phyloP scores from a whole-genome alignment of 2,888 invertebrate species.

The Lacanobia oleracea region DNA sequence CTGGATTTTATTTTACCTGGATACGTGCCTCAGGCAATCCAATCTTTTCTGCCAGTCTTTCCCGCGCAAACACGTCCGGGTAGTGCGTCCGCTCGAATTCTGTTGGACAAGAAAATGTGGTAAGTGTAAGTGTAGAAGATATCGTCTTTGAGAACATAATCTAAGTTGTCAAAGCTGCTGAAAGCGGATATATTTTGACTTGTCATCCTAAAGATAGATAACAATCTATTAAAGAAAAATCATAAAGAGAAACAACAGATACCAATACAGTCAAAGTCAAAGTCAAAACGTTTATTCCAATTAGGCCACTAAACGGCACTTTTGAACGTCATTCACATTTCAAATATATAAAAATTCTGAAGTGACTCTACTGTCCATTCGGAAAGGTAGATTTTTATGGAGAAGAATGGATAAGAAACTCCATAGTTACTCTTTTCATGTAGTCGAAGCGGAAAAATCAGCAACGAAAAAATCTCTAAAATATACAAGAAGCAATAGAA shows the following conservation, averaged over 20 bases:
- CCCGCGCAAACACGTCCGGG: constrained; percentile 99
- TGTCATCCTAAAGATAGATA: neutral
- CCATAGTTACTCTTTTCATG: too few species aligned
- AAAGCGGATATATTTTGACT: neutral
- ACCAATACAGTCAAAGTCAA: too few species aligned
- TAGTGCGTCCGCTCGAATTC: constrained; percentile 99
- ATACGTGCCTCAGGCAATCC: constrained; percentile 99
- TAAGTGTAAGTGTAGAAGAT: neutral
- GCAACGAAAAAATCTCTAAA: neutral
- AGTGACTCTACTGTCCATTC: too few species aligned
- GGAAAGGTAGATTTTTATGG: too few species aligned
- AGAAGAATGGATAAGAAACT: too few species aligned
- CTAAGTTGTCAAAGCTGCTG: neutral
- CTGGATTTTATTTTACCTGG: constrained; percentile 96
- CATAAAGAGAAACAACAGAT: neutral
- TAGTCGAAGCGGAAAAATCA: neutral
- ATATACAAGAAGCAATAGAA: neutral
- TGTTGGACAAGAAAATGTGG: constrained; percentile 78
- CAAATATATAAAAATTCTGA: too few species aligned
- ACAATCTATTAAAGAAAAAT: neutral
- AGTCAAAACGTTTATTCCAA: too few species aligned
- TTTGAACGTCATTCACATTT: too few species aligned
- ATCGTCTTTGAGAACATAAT: neutral
- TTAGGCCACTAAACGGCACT: too few species aligned
- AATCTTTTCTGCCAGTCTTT: constrained; percentile 98